Percentiles rank a stretch among this genome's conserved stretches.
phyloP scores from a whole-genome alignment of 2,888 invertebrate genomes.

The Drosophila aldrichi region DNA sequence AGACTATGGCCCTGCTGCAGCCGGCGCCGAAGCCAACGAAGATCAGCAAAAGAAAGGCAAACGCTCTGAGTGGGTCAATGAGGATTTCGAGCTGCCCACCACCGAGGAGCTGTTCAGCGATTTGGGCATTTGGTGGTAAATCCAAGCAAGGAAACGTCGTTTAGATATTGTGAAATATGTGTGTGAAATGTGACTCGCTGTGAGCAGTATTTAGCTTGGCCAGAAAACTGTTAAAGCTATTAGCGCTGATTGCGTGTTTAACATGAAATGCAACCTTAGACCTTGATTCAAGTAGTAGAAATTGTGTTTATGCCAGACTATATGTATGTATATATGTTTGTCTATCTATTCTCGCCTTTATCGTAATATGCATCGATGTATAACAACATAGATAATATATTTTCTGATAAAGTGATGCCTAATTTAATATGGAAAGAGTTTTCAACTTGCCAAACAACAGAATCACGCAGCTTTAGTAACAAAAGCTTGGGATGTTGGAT shows the following conservation, averaged over 20 bases:
- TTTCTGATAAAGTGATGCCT: too few relatives aligned
- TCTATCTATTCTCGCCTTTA: too few relatives aligned
- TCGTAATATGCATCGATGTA: too few relatives aligned
- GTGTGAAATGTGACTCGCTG: constrained; percentile 16
- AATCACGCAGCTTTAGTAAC: too few relatives aligned
- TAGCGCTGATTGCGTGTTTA: not conserved
- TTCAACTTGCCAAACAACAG: too few relatives aligned
- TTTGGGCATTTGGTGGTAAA: constrained; percentile 83
- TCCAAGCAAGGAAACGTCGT: not conserved
- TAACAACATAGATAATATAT: too few relatives aligned
- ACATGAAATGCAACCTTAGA: too few relatives aligned
- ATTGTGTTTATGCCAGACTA: not conserved
- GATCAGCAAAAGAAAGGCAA: constrained; percentile 22
- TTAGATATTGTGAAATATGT: constrained; percentile 22
- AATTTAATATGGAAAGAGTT: too few relatives aligned
- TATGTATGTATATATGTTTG: not conserved
- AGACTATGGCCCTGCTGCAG: constrained; percentile 61
- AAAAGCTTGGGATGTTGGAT: too few relatives aligned
- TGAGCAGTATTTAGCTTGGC: not conserved
- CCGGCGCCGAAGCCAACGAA: constrained; percentile 1
- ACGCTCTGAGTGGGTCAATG: constrained; percentile 81
- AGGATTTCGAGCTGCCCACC: constrained; percentile 81
- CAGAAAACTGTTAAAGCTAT: not conserved
- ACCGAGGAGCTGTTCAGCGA: constrained; percentile 82
- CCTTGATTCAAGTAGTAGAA: too few relatives aligned